A percentile compares a stretch with the other conserved stretches of the same genome.
Conservation (phyloP, 2,113 vertebrate genomes). For the Falcunculus frontatus region DNA sequence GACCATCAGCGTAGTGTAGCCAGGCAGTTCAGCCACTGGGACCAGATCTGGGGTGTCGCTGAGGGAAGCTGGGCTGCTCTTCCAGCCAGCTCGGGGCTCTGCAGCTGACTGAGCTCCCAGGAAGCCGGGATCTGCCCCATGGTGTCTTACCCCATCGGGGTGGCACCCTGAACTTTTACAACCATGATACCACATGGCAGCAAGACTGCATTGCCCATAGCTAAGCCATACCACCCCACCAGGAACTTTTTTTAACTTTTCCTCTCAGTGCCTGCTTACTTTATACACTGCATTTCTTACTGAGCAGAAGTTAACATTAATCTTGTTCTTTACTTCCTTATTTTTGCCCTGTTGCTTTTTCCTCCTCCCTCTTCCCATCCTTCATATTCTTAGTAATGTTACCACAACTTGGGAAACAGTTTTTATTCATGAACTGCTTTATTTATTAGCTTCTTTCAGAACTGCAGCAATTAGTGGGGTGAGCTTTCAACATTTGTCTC, state of each 20-base stretch:
- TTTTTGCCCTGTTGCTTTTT: not conserved
- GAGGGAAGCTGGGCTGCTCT: not conserved
- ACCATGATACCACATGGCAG: not conserved
- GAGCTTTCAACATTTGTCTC: not conserved
- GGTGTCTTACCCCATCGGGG: not conserved
- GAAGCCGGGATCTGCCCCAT: accelerated
- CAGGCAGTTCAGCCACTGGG: not conserved
- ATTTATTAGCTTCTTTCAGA: conserved; percentile 18
- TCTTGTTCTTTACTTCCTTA: not conserved
- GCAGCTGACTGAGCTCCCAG: not conserved
- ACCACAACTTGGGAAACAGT: not conserved
- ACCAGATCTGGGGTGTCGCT: accelerated
- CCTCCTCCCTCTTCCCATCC: not conserved
- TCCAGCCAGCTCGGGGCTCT: accelerated
- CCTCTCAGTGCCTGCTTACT: not conserved
- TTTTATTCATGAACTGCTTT: conserved; percentile 6
- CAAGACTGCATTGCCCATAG: not conserved
- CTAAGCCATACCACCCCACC: not conserved
- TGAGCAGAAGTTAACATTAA: not conserved
- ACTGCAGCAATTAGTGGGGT: not conserved
- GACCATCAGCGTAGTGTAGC: accelerated
- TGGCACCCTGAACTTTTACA: not conserved
- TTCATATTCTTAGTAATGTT: not conserved
- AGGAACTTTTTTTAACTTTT: not conserved
- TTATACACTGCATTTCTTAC: not conserved